A percentile compares a stretch with the other conserved stretches of the same genome.
Evolutionary conservation across 2,888 invertebrate genomes (phyloP).

Genomic region (Caenorhabditis zanzibari): DNA sequence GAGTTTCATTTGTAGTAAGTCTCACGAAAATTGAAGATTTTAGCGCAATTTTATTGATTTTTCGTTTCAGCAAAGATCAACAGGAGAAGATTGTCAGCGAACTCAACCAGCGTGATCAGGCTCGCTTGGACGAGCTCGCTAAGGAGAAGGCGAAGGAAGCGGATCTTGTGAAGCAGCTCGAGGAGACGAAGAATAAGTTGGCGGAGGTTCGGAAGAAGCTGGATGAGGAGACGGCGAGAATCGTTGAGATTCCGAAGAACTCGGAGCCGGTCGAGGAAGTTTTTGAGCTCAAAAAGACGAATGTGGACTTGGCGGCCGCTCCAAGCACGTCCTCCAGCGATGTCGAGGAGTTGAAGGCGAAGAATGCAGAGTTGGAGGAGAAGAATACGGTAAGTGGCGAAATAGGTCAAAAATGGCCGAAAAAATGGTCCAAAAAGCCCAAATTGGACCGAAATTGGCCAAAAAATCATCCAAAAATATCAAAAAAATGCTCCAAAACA

Average conservation of each 20-base stretch:
- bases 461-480: no score
- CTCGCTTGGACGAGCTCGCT: conserved; percentile 22
- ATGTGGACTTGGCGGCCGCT: conserved; percentile 48
- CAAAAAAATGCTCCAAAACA: no score
- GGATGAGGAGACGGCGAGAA: conserved; percentile 13
- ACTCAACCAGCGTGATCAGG: conserved; percentile 7
- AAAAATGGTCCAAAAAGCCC: no score
- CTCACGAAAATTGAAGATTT: background rate
- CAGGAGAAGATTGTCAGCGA: conserved; percentile 42
- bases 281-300: conserved; percentile 61
- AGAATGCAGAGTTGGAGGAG: conserved; percentile 38
- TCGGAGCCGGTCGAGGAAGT: conserved; percentile 45
- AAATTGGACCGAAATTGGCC: no score
- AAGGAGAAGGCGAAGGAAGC: conserved; percentile 21
- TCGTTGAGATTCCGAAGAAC: conserved; percentile 56
- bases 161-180: conserved; percentile 11
- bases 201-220: conserved; percentile 10
- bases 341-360: conserved; percentile 18
- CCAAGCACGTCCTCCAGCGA: conserved; percentile 35
- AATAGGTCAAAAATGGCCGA: background rate
- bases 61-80: conserved; percentile 50
- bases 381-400: conserved; percentile 49
- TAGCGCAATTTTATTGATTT: background rate
- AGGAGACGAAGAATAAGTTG: background rate
- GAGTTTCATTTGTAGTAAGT: conserved; percentile 56